Conservation (phyloP, 2,113 vertebrate genomes). For the Pheucticus melanocephalus region DNA sequence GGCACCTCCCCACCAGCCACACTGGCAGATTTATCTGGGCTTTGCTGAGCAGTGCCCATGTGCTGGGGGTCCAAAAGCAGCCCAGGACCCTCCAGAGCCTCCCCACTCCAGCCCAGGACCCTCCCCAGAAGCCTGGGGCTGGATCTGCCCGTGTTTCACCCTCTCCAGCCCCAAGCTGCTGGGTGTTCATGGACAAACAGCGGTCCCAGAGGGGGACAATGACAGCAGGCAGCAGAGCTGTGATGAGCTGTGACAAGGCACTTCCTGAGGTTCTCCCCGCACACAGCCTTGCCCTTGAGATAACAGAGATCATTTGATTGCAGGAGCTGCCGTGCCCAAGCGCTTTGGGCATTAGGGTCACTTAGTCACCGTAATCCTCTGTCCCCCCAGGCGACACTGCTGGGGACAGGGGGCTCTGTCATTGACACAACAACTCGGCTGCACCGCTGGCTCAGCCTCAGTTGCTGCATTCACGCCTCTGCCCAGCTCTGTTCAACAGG, state of each 20-base stretch:
- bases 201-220: neutral
- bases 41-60: neutral
- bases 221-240: neutral
- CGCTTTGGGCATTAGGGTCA: neutral
- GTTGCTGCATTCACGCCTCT: neutral
- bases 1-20: neutral
- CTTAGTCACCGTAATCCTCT: neutral
- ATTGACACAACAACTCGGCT: neutral
- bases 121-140: neutral
- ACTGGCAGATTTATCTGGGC: fast-evolving
- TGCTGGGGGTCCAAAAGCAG: neutral
- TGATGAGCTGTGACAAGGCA: neutral
- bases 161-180: neutral
- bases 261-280: neutral
- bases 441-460: neutral
- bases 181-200: neutral
- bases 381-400: neutral
- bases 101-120: neutral
- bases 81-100: neutral
- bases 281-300: neutral
- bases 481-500: neutral
- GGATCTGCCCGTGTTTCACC: neutral
- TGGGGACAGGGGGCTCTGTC: neutral
- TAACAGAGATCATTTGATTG: conserved; percentile 12
- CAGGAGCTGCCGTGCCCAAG: neutral